A percentile compares a stretch with the other conserved stretches of the same genome.
Conservation (phyloP, 2,113 vertebrate genomes). For the Perognathus longimembris region DNA sequence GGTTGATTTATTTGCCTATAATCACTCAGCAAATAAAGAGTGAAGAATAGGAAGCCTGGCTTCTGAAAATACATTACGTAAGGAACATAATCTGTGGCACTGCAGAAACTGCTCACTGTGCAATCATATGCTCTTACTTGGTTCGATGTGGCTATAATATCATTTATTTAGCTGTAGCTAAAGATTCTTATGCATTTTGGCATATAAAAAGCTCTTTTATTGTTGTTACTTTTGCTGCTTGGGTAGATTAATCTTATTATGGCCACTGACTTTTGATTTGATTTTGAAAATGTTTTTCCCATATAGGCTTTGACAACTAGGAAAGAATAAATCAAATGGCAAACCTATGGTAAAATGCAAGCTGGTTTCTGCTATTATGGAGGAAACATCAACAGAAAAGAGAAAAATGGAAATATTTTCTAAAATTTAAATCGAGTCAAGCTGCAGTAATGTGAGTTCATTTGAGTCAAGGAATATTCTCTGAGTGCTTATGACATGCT, state of each 20-base stretch:
- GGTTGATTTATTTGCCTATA: background rate
- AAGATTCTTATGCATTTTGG: background rate
- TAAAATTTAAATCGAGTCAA: conserved; percentile 59
- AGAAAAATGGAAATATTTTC: conserved; percentile 55
- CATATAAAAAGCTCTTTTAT: background rate
- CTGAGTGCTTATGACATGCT: conserved; percentile 28
- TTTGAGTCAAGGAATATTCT: conserved; percentile 53
- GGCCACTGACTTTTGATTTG: conserved; percentile 13
- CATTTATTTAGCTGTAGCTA: background rate
- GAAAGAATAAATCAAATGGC: conserved; percentile 8
- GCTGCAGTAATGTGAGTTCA: conserved; percentile 44
- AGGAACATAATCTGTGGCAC: background rate
- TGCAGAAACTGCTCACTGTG: background rate
- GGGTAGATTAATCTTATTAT: conserved; percentile 47
- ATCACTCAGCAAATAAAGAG: background rate
- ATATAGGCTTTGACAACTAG: conserved; percentile 20
- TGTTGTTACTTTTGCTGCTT: background rate
- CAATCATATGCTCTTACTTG: background rate
- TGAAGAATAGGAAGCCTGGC: background rate
- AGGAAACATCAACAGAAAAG: conserved; percentile 45
- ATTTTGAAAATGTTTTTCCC: conserved; percentile 52
- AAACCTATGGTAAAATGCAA: conserved; percentile 50
- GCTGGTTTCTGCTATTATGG: conserved; percentile 9
- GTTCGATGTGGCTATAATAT: background rate
- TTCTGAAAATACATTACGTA: background rate